These are phyloP conservation scores for Semotilus atromaculatus DNA, from an alignment of 2,797 vertebrate genomes.

Conservation along the genomic window DNA sequence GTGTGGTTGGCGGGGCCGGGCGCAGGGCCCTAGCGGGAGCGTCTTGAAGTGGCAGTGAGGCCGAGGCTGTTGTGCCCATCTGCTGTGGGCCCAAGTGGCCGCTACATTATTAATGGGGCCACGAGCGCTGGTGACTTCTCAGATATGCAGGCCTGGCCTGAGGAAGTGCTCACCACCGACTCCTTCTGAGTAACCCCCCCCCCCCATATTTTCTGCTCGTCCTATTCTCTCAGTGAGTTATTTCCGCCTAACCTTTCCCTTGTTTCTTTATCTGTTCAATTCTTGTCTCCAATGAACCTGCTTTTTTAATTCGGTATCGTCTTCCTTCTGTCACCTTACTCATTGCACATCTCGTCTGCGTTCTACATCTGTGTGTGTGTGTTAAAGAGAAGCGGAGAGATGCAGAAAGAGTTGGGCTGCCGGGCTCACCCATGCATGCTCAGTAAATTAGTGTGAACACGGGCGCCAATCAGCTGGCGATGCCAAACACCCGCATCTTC, in stretches of 20 bases:
- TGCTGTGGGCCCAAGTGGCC: constrained; percentile 87
- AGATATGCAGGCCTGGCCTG: constrained; percentile 94
- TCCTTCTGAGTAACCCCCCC: constrained; percentile 67
- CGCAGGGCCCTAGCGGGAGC: constrained; percentile 76
- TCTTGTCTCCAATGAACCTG: constrained; percentile 10
- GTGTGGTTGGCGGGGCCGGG: constrained; percentile 69
- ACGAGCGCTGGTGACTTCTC: constrained; percentile 85
- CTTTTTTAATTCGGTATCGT: constrained; percentile 52
- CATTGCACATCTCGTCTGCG: constrained; percentile 24
- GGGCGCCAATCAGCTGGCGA: constrained; percentile 94
- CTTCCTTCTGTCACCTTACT: constrained; percentile 44
- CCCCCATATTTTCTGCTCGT: not conserved
- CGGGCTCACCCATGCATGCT: constrained; percentile 98
- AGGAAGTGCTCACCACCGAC: constrained; percentile 90
- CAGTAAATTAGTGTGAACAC: constrained; percentile 99
- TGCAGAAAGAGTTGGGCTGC: constrained; percentile 57
- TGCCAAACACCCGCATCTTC: constrained; percentile 90
- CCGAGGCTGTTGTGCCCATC: constrained; percentile 87
- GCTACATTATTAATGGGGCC: constrained; percentile 98
- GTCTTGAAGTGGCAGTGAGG: constrained; percentile 81
- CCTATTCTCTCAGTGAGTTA: not conserved
- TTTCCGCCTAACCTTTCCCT: constrained; percentile 50
- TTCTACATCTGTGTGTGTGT: constrained; percentile 37
- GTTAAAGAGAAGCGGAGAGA: constrained; percentile 33
- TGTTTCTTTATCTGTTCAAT: constrained; percentile 31